Percentiles rank a stretch among this genome's conserved stretches.
These are phyloP conservation scores for Scaptodrosophila latifasciaeformis DNA, from an alignment of 2,888 invertebrate species.

Conservation along the genomic window DNA sequence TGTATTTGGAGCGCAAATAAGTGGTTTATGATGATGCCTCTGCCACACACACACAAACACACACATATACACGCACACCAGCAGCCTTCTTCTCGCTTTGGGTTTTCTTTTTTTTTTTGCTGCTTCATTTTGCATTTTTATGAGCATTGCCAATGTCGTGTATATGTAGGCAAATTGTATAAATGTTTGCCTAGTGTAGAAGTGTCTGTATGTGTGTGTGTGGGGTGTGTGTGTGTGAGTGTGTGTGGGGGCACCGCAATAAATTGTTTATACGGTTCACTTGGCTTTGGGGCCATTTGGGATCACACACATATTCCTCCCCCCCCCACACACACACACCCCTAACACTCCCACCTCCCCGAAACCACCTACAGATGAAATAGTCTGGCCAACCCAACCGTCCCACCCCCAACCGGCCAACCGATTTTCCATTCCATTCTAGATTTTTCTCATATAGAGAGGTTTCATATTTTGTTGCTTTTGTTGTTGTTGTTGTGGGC, in stretches of 20 bases:
- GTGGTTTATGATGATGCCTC: slow-evolving; percentile 62
- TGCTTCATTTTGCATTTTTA: slow-evolving; percentile 60
- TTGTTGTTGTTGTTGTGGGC: too few relatives aligned
- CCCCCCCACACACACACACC: slow-evolving; percentile 11
- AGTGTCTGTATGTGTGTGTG: too few relatives aligned
- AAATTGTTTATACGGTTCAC: slow-evolving; percentile 64
- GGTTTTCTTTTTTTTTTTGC: slow-evolving; percentile 25
- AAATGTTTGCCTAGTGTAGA: neutral
- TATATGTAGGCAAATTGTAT: slow-evolving; percentile 18
- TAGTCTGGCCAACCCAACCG: neutral
- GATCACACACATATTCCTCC: slow-evolving; percentile 36
- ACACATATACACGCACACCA: neutral
- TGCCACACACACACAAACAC: too few relatives aligned
- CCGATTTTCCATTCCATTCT: too few relatives aligned
- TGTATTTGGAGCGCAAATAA: slow-evolving; percentile 67
- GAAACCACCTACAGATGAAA: too few relatives aligned
- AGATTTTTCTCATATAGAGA: too few relatives aligned
- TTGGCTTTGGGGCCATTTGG: slow-evolving; percentile 64
- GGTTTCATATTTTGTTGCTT: too few relatives aligned
- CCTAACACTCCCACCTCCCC: neutral
- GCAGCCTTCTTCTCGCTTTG: slow-evolving; percentile 2
- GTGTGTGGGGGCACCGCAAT: slow-evolving; percentile 33
- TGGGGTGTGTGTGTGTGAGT: slow-evolving; percentile 5
- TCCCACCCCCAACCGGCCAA: slow-evolving; percentile 3
- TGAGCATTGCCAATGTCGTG: slow-evolving; percentile 44